phyloP scores from a whole-genome alignment of 2,113 vertebrate genomes.

The Lagopus leucura region DNA sequence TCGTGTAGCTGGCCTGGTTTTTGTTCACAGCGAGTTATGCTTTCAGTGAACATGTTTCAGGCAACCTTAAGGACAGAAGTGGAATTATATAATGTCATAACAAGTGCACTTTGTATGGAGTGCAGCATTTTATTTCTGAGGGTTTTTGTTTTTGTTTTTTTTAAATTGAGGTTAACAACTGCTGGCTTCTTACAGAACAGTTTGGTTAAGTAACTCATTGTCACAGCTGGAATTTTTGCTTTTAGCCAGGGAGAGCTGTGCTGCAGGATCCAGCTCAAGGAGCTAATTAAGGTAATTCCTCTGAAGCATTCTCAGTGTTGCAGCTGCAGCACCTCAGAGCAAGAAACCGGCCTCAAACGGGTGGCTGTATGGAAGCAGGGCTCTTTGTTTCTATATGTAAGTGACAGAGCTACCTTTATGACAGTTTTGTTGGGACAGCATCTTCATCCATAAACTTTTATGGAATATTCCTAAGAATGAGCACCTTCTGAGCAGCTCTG shows the following conservation, averaged over 20 bases:
- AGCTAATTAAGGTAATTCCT: conserved; percentile 10
- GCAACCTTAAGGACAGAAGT: background rate
- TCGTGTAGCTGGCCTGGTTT: background rate
- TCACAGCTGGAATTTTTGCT: background rate
- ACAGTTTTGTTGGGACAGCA: background rate
- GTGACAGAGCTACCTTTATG: background rate
- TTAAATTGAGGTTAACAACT: background rate
- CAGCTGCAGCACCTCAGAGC: background rate
- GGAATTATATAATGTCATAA: background rate
- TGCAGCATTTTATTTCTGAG: background rate
- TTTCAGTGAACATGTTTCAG: background rate
- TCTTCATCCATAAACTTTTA: background rate
- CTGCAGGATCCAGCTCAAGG: background rate
- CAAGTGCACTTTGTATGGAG: background rate
- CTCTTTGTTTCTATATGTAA: background rate
- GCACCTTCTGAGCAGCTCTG: background rate
- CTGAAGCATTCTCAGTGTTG: background rate
- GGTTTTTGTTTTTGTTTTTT: background rate
- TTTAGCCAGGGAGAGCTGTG: background rate
- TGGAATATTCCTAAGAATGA: background rate
- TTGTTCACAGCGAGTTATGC: background rate
- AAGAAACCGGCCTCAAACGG: background rate
- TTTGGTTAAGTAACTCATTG: background rate
- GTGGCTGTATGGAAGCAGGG: background rate
- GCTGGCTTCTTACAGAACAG: background rate